Evolutionary conservation across 2,113 vertebrate genomes (phyloP).

Genomic region (Herpailurus yagouaroundi): DNA sequence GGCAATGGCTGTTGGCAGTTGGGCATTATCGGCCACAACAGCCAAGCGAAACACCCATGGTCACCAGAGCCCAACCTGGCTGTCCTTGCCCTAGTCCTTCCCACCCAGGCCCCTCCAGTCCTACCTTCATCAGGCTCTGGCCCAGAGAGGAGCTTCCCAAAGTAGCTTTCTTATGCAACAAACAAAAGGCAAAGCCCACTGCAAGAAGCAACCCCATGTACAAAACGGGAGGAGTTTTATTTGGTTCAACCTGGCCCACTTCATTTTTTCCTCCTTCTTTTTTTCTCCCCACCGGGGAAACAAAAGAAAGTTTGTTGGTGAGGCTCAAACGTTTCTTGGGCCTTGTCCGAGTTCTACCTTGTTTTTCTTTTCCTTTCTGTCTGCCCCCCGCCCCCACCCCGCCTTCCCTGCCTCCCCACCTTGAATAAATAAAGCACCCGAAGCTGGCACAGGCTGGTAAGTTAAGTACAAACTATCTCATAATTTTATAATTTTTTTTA

Average conservation of each 20-base stretch:
- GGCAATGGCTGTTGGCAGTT: background rate
- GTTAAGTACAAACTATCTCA: slow-evolving; percentile 86
- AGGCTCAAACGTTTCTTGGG: slow-evolving; percentile 85
- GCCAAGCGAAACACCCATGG: background rate
- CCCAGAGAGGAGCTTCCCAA: background rate
- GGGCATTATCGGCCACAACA: background rate
- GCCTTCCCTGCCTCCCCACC: slow-evolving; percentile 87
- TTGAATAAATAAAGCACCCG: slow-evolving; percentile 89
- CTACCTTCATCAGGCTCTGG: background rate
- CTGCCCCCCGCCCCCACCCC: slow-evolving; percentile 51
- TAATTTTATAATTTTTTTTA: slow-evolving; percentile 86
- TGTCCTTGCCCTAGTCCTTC: slow-evolving; percentile 43
- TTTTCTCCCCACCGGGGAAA: slow-evolving; percentile 65
- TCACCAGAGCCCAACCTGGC: background rate
- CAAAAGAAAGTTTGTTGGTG: slow-evolving; percentile 87
- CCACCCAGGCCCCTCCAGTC: slow-evolving; percentile 27
- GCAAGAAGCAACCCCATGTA: background rate
- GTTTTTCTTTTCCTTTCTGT: slow-evolving; percentile 83
- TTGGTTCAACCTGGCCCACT: slow-evolving; percentile 76
- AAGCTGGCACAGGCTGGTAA: slow-evolving; percentile 85
- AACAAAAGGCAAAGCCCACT: slow-evolving; percentile 18
- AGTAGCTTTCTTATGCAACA: background rate
- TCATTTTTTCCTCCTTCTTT: slow-evolving; percentile 55
- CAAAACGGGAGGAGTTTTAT: background rate
- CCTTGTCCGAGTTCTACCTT: slow-evolving; percentile 87